Percentiles rank a stretch among this genome's conserved stretches.
Evolutionary conservation across 1,140 invertebrate genomes (phyloP).

Genomic region (Heliothis virescens): DNA sequence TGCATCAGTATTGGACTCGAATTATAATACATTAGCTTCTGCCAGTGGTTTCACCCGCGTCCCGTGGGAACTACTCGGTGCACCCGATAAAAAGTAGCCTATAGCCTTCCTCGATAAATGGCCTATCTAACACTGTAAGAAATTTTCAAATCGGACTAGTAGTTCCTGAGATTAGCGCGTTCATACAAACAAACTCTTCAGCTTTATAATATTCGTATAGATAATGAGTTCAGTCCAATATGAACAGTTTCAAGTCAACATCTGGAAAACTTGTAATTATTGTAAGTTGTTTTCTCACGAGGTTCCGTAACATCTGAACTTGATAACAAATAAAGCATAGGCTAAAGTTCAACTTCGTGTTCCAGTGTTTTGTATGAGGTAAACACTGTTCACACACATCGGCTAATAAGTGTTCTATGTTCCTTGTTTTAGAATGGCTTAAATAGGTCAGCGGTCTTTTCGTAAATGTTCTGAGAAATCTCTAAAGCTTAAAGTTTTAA

Average conservation of each 20-base stretch:
- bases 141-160: too few species aligned
- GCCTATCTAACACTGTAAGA: too few species aligned
- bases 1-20: not conserved
- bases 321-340: slow-evolving; percentile 41
- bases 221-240: not conserved
- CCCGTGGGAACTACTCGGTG: too few species aligned
- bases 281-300: slow-evolving; percentile 30
- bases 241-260: not conserved
- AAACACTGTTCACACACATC: slow-evolving; percentile 20
- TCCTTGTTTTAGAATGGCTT: slow-evolving; percentile 18
- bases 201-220: too few species aligned
- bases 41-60: too few species aligned
- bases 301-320: slow-evolving; percentile 25
- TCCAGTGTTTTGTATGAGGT: slow-evolving; percentile 14
- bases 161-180: too few species aligned
- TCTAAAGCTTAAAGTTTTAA: too few species aligned
- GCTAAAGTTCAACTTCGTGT: slow-evolving; percentile 24
- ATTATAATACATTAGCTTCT: too few species aligned
- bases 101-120: too few species aligned
- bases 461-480: too few species aligned
- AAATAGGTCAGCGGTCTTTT: slow-evolving; percentile 6
- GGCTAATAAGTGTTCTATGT: slow-evolving; percentile 13
- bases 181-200: too few species aligned
- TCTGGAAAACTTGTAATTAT: not conserved
- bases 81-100: too few species aligned